A percentile compares a stretch with the other conserved stretches of the same genome.
Conservation (phyloP, 2,797 vertebrate species). For the Cygnus olor region DNA sequence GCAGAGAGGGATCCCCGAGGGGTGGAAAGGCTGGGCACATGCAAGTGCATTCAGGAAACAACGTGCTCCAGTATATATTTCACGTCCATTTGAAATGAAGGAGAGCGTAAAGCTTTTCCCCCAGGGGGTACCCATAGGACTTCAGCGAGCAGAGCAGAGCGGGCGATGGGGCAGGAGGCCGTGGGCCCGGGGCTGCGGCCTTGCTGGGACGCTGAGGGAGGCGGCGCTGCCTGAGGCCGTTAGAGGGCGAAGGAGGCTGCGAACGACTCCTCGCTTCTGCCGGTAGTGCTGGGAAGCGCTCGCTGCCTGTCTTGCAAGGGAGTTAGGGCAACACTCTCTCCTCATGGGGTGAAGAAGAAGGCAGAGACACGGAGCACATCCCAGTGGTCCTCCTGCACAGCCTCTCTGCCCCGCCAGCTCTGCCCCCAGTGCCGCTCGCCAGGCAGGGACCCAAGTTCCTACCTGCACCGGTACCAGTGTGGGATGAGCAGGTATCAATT, state of each 20-base stretch:
- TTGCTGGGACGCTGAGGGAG: not conserved
- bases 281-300: not conserved
- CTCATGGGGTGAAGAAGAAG: not conserved
- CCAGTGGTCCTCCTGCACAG: not conserved
- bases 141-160: not conserved
- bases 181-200: accelerated
- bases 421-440: not conserved
- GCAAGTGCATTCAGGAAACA: not conserved
- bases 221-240: not conserved
- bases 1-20: not conserved
- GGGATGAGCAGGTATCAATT: not conserved
- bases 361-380: not conserved
- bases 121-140: not conserved
- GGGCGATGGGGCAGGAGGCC: accelerated
- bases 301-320: accelerated
- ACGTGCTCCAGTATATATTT: not conserved
- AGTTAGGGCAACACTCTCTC: not conserved
- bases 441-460: not conserved
- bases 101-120: not conserved
- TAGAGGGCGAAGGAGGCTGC: not conserved
- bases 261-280: not conserved
- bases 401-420: not conserved
- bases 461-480: not conserved
- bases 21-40: not conserved
- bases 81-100: not conserved